Conservation (phyloP, 2,113 vertebrate species). For the Oreochromis aureus region DNA sequence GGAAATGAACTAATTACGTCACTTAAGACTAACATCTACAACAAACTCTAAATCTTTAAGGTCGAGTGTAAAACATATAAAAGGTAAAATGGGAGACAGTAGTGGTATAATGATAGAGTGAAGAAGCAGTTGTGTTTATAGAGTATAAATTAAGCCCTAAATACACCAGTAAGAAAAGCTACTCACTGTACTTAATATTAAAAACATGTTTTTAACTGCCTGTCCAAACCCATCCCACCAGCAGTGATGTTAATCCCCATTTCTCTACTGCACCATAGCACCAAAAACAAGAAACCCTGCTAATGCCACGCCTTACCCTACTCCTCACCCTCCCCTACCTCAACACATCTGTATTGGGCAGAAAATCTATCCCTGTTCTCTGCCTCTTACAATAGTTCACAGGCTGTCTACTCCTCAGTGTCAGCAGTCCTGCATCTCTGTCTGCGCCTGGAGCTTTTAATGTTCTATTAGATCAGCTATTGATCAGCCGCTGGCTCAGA, state of each 20-base stretch:
- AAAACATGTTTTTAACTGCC: neutral
- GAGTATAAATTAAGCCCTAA: neutral
- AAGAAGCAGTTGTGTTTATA: neutral
- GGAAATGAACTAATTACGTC: neutral
- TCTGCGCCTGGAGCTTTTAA: slow-evolving; percentile 42
- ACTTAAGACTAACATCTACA: neutral
- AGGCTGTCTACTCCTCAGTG: slow-evolving; percentile 32
- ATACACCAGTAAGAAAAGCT: neutral
- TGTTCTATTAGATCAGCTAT: slow-evolving; percentile 65
- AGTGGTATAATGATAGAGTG: neutral
- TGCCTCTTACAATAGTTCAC: slow-evolving; percentile 3
- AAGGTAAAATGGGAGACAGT: neutral
- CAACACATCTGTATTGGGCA: neutral
- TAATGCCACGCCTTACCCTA: slow-evolving; percentile 31
- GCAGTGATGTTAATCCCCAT: neutral
- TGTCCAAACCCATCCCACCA: neutral
- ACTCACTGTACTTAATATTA: neutral
- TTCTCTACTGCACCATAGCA: slow-evolving; percentile 27
- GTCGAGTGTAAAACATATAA: neutral
- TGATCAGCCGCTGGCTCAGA: slow-evolving; percentile 58
- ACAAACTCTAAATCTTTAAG: neutral
- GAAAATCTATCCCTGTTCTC: slow-evolving; percentile 29
- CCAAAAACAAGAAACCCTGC: slow-evolving; percentile 39
- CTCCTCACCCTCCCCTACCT: neutral
- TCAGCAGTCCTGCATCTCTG: slow-evolving; percentile 47